phyloP scores from a whole-genome alignment of 2,113 vertebrate species.

The Ia io region DNA sequence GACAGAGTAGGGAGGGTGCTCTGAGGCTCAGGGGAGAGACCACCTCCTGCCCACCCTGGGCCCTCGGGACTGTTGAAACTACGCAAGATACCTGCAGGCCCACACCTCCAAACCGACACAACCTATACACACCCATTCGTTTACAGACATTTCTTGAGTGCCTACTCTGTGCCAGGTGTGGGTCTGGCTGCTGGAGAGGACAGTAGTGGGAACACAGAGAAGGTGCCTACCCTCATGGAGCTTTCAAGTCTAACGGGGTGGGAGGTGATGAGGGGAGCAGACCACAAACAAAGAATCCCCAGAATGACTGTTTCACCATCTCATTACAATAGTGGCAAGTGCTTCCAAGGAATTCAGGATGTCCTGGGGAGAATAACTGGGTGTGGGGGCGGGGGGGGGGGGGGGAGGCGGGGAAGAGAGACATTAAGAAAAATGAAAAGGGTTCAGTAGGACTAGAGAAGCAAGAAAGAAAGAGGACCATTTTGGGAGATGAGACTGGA shows the following conservation, averaged over 20 bases:
- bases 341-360: neutral
- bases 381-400: too few relatives aligned
- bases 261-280: neutral
- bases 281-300: neutral
- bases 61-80: neutral
- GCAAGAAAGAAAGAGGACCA: neutral
- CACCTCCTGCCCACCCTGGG: neutral
- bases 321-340: neutral
- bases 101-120: neutral
- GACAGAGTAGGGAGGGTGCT: neutral
- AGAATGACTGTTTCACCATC: neutral
- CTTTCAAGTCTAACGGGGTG: neutral
- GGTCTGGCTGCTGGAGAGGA: neutral
- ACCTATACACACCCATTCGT: too few relatives aligned
- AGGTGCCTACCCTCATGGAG: neutral
- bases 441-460: neutral
- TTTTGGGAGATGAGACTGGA: neutral
- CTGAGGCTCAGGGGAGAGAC: neutral
- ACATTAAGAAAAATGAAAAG: neutral
- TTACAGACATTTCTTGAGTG: neutral
- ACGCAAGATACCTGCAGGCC: fast-evolving
- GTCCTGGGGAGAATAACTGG: neutral
- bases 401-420: neutral
- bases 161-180: neutral
- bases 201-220: neutral